Evolutionary conservation across 2,797 vertebrate genomes (phyloP).

Genomic region (Gallirallus australis): DNA sequence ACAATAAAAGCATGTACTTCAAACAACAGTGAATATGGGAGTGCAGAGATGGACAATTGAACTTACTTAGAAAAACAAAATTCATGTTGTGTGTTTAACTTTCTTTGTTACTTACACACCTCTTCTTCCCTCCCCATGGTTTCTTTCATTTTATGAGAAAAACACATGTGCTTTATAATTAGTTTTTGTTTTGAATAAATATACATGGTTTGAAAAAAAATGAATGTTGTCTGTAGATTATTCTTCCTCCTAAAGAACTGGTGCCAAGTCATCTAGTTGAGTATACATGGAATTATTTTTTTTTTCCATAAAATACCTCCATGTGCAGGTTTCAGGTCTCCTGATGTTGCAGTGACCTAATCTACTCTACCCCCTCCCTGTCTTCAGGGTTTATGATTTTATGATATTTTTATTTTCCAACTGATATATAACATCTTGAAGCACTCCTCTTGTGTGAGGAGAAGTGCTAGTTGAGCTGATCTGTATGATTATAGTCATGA

Average conservation of each 20-base stretch:
- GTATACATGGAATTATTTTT: not conserved
- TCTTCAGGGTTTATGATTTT: not conserved
- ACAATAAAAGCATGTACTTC: not conserved
- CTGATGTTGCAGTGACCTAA: not conserved
- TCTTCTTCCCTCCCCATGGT: not conserved
- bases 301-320: not conserved
- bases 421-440: not conserved
- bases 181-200: not conserved
- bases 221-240: not conserved
- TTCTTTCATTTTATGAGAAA: not conserved
- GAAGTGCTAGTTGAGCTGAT: not conserved
- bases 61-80: not conserved
- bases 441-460: not conserved
- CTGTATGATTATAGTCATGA: not conserved
- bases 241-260: not conserved
- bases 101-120: not conserved
- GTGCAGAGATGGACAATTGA: not conserved
- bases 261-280: not conserved
- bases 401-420: not conserved
- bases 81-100: not conserved
- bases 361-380: not conserved
- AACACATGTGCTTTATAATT: not conserved
- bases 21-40: not conserved
- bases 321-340: not conserved
- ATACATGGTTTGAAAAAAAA: not conserved